Evolutionary conservation across 2,113 vertebrate species (phyloP).

Genomic region (Formicarius rufipectus): DNA sequence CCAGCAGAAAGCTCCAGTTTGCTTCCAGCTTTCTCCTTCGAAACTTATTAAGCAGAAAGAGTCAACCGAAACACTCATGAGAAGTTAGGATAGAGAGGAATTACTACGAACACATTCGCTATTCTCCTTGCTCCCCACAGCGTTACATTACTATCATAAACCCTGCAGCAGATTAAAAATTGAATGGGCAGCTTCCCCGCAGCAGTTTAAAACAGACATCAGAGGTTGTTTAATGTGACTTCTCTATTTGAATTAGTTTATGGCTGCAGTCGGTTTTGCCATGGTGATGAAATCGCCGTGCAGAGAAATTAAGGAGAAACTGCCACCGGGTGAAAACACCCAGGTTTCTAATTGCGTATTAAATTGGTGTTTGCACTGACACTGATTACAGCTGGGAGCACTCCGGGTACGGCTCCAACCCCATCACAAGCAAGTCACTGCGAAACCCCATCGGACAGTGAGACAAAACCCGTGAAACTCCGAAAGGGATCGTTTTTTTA

Average conservation of each 20-base stretch:
- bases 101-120: neutral
- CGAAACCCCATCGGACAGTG: neutral
- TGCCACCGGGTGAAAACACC: constrained; percentile 24
- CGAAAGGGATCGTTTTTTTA: accelerated
- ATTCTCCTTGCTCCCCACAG: neutral
- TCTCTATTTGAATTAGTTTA: neutral
- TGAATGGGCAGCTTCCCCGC: neutral
- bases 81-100: neutral
- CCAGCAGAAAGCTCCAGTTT: neutral
- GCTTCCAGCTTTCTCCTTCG: neutral
- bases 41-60: neutral
- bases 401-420: neutral
- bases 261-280: neutral
- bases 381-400: neutral
- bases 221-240: neutral
- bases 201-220: neutral
- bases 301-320: neutral
- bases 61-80: neutral
- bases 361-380: neutral
- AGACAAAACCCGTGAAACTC: neutral
- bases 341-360: neutral
- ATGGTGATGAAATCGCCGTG: neutral
- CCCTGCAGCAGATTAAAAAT: neutral
- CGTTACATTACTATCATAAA: neutral
- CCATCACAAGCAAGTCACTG: neutral